A percentile compares a stretch with the other conserved stretches of the same genome.
Conservation (phyloP, 2,888 invertebrate genomes). For the Oligia strigilis region DNA sequence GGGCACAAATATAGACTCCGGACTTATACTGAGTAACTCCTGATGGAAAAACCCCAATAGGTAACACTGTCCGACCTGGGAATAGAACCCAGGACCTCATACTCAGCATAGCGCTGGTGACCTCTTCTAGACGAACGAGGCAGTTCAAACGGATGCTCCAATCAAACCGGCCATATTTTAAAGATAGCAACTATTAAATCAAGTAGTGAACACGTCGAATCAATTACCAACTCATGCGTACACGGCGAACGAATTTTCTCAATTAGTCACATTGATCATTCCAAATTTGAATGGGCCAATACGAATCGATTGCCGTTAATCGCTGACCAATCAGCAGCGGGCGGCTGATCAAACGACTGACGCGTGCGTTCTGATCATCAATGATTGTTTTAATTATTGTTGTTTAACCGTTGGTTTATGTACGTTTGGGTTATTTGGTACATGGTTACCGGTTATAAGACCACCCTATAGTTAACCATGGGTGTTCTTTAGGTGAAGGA, state of each 20-base stretch:
- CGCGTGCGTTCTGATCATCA: slow-evolving; percentile 59
- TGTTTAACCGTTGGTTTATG: slow-evolving; percentile 36
- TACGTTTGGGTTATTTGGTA: slow-evolving; percentile 24
- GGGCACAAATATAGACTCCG: no score
- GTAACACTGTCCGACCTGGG: not conserved
- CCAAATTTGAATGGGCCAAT: slow-evolving; percentile 71
- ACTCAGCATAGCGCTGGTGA: not conserved
- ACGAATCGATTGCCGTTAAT: slow-evolving; percentile 62
- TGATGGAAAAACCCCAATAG: not conserved
- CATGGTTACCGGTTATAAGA: slow-evolving; percentile 50
- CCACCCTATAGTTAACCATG: slow-evolving; percentile 55
- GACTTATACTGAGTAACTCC: not conserved
- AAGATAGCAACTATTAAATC: slow-evolving; percentile 22
- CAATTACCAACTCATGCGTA: slow-evolving; percentile 53
- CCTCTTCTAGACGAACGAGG: not conserved
- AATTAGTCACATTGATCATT: slow-evolving; percentile 70
- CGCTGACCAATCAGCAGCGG: slow-evolving; percentile 53
- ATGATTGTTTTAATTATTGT: slow-evolving; percentile 61
- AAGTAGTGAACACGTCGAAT: slow-evolving; percentile 48
- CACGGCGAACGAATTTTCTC: slow-evolving; percentile 46
- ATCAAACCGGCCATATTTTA: not conserved
- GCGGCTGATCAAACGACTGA: slow-evolving; percentile 63
- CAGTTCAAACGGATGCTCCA: not conserved
- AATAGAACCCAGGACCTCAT: not conserved
- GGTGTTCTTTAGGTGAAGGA: slow-evolving; percentile 43